Evolutionary conservation across 2,797 vertebrate genomes (phyloP).

Genomic region (Micropoecilia bifurca): DNA sequence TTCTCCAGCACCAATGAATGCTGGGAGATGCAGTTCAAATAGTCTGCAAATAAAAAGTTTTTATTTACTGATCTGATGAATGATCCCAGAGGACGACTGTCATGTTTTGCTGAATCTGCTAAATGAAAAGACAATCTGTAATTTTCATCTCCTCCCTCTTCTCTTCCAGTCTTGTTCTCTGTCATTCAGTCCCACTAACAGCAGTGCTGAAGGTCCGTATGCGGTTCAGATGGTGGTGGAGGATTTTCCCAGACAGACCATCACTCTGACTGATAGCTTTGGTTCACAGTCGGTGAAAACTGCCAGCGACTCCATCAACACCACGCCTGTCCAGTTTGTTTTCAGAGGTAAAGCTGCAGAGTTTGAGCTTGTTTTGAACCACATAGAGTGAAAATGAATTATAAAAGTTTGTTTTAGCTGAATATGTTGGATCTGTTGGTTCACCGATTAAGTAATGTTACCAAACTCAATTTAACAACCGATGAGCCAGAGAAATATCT

Average conservation of each 20-base stretch:
- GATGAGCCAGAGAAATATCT: neutral
- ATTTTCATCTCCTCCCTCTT: neutral
- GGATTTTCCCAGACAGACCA: constrained; percentile 44
- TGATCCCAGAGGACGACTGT: too few species aligned
- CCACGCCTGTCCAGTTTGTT: constrained; percentile 49
- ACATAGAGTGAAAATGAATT: neutral
- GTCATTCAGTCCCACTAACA: constrained; percentile 13
- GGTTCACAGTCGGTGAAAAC: neutral
- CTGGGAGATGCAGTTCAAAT: too few species aligned
- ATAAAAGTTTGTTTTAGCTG: neutral
- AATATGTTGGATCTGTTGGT: too few species aligned
- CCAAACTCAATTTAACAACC: neutral
- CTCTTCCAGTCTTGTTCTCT: constrained; percentile 44
- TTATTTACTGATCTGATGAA: too few species aligned
- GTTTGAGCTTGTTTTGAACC: neutral
- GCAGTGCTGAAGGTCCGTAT: neutral
- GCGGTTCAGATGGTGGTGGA: constrained; percentile 48
- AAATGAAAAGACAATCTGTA: neutral
- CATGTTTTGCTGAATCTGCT: too few species aligned
- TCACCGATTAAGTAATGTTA: neutral
- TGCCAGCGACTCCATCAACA: constrained; percentile 17
- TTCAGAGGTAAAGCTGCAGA: constrained; percentile 25
- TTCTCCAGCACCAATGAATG: too few species aligned
- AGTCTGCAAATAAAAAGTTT: too few species aligned
- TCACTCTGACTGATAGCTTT: constrained; percentile 25